phyloP scores from a whole-genome alignment of 2,888 invertebrate genomes.

The Phengaris alcon region DNA sequence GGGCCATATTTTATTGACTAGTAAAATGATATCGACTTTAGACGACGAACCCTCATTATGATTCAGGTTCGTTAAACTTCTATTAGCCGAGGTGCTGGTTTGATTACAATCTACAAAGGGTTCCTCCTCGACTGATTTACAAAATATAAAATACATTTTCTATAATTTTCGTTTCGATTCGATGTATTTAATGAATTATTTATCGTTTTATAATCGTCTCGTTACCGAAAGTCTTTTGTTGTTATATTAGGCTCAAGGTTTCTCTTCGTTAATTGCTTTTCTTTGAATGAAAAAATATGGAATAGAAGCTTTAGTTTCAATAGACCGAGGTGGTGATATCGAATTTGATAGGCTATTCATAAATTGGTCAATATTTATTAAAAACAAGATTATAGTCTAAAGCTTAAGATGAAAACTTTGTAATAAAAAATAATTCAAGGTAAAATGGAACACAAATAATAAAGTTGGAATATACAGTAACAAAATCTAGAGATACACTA shows the following conservation, averaged over 20 bases:
- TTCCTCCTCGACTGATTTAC: constrained; percentile 16
- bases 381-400: not conserved
- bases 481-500: not conserved
- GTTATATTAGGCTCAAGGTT: not conserved
- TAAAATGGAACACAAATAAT: not conserved
- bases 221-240: constrained; percentile 1
- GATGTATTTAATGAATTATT: not conserved
- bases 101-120: constrained; percentile 49
- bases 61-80: constrained; percentile 66
- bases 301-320: not conserved
- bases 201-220: not conserved
- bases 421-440: no score
- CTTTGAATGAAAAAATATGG: not conserved
- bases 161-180: constrained; percentile 10
- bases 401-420: not conserved
- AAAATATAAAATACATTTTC: constrained; percentile 22
- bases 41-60: constrained; percentile 50
- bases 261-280: not conserved
- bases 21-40: constrained; percentile 37
- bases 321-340: not conserved
- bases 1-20: not conserved
- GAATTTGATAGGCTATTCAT: not conserved
- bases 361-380: no score
- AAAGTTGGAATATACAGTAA: not conserved
- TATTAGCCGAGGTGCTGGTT: constrained; percentile 42